Base-by-base conservation (phyloP, 2,797 vertebrate genomes). In the Oceanodroma leucorhoa region DNA sequence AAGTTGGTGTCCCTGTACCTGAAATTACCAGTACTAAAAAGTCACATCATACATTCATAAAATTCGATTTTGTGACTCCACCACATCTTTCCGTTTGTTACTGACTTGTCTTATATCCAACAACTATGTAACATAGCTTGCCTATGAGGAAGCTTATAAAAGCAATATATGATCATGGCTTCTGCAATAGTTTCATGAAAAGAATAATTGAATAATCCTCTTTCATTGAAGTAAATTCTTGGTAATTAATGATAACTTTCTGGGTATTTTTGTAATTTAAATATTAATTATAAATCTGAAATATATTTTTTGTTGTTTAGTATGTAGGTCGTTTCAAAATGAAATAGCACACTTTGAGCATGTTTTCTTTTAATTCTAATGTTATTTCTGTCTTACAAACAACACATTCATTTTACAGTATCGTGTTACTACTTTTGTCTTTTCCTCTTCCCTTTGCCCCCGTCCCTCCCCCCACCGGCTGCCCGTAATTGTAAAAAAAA, bases 391-490 rank as follows among this genome's bases (percentile, higher is more conserved):
- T 41, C 13, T 69, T 43, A 43, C 1, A 79, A 46, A 20, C 2
- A 53, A 8, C 16, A 24, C 6, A 6, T 32, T 61, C 1, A 27
- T 75, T 77, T 82, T 69, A 51, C 14, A 71, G 14, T 5, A 61
- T 75, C 0, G 1, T 6, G 2, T 89, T 55, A 38, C 4, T 30
- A 23, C 5, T 71, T 46, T 24, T 64, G 3, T 8, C 77, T 80
- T 43, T 73, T 14, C 19, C 3, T 58, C 15, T 51, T 65, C 21
- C 22, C 14, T 79, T 41, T 29, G 1, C 2, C 15, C 2, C 3
- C 8, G 5, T 45, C 3, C 34, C 2, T 32, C 5, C 13, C 18
- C 2, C 9, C 24, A 10, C 36, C 0, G 0, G 27, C 14, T 38
- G 32, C 5, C 32, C 10, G 26, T 36, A 83, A 40, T 3, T 53